Conservation (phyloP, 2,797 vertebrate genomes). For the Pipistrellus pipistrellus region DNA sequence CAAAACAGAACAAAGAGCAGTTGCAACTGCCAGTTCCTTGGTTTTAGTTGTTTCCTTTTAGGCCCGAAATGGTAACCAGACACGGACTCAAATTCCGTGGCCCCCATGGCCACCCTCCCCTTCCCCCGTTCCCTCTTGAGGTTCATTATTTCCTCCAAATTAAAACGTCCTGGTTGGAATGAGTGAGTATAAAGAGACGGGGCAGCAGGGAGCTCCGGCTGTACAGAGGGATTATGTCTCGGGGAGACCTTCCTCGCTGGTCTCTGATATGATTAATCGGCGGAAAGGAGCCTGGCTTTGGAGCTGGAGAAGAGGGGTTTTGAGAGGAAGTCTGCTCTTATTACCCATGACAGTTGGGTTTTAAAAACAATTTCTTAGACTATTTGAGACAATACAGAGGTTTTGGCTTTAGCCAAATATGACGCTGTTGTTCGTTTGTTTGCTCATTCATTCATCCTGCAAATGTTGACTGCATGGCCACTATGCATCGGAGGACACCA, state of each 20-base stretch:
- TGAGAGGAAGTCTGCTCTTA: slow-evolving; percentile 70
- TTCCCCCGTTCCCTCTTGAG: slow-evolving; percentile 59
- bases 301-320: slow-evolving; percentile 77
- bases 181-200: slow-evolving; percentile 64
- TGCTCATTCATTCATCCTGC: neutral
- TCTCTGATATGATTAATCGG: slow-evolving; percentile 77
- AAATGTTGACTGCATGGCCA: neutral
- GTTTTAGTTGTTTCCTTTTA: slow-evolving; percentile 55
- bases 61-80: slow-evolving; percentile 78
- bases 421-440: neutral
- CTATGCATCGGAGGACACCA: too few species aligned
- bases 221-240: slow-evolving; percentile 40
- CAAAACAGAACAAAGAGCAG: slow-evolving; percentile 73
- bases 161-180: slow-evolving; percentile 73
- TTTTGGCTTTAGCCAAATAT: slow-evolving; percentile 43
- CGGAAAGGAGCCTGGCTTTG: slow-evolving; percentile 70
- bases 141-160: slow-evolving; percentile 83
- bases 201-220: slow-evolving; percentile 65
- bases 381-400: slow-evolving; percentile 33
- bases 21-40: slow-evolving; percentile 57
- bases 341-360: neutral
- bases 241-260: slow-evolving; percentile 25
- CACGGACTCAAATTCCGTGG: slow-evolving; percentile 62
- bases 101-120: neutral
- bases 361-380: slow-evolving; percentile 40